Evolutionary conservation across 2,113 vertebrate species (phyloP).

Genomic region (Ceyx cyanopectus): DNA sequence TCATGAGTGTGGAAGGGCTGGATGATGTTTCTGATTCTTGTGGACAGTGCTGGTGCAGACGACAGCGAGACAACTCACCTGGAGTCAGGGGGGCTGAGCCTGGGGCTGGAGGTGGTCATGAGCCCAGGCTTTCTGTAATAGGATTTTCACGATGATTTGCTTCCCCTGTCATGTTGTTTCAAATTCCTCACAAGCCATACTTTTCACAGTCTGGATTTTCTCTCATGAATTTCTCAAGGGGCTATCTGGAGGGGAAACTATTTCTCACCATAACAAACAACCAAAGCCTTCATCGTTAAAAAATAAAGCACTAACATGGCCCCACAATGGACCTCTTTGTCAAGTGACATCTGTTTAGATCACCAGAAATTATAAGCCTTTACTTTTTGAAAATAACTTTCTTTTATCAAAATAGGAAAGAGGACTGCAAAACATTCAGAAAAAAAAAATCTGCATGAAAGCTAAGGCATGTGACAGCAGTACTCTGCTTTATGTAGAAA

Average conservation of each 20-base stretch:
- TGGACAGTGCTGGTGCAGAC: accelerated
- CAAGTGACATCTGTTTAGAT: constrained; percentile 65
- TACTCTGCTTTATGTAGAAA: not conserved
- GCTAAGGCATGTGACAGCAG: not conserved
- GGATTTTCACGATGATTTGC: constrained; percentile 31
- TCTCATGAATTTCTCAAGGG: constrained; percentile 67
- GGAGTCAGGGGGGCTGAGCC: not conserved
- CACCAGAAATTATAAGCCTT: constrained; percentile 50
- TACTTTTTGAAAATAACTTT: constrained; percentile 43
- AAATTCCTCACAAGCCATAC: constrained; percentile 65
- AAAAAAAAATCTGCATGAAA: constrained; percentile 33
- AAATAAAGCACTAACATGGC: constrained; percentile 39
- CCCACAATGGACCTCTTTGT: constrained; percentile 60
- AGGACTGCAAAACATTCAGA: not conserved
- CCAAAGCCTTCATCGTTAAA: constrained; percentile 59
- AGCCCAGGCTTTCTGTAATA: not conserved
- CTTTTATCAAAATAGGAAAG: constrained; percentile 35
- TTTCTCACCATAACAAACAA: constrained; percentile 72
- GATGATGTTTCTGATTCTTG: not conserved
- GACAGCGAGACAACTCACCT: not conserved
- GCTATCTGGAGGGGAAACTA: constrained; percentile 60
- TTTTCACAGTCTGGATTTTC: constrained; percentile 72
- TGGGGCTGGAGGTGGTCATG: not conserved
- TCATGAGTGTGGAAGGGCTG: not conserved
- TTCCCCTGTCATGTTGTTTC: constrained; percentile 52